Base-by-base conservation (phyloP, 2,797 vertebrate genomes). In the Natrix natrix region DNA sequence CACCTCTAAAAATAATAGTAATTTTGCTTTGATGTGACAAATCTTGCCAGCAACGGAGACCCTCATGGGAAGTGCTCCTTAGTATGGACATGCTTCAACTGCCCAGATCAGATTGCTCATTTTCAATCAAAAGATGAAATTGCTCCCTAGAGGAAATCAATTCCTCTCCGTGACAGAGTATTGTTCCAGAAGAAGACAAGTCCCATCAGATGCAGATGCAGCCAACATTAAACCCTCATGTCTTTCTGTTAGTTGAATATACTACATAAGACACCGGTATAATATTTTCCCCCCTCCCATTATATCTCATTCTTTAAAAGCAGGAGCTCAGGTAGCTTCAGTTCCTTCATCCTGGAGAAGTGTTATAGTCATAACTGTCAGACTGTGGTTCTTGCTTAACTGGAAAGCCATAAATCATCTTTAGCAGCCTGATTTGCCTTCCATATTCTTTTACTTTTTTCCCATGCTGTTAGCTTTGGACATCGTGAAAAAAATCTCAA, bases 391-490 rank as follows among this genome's bases (percentile, higher is more conserved):
- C 37, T 37, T 93, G 87, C 91, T 92, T 92, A 91, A 90, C 74
- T 92, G 59, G 56, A 93, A 94, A 93, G 24, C 4, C 91, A 61
- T 37, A 87, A 89, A 88, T 88, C 83, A 94, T 93, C 37, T 28
- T 86, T 93, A 32, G 17, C 52, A 87, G 37, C 32, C 94, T 92
- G 90, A 10, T 87, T 61, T 61, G 2, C 88, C 60, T 90, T 52
- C 92, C 48, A 48, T 16, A 5, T 22, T 89, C 92, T 86, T 86
- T 43, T 86, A 89, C 54, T 3, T 22, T 78, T 92, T 86, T 22
- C 91, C 20, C 43, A 93, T 87, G 24, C 54, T 89, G 60, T 94
- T 93, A 88, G 43, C 89, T 94, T 94, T 55, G 8, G 88, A 93
- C 91, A 94, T 54, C 17, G 4, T 60, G 89, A 24, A 13, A 66